Conservation (phyloP, 1,140 invertebrate species). For the Anastrepha obliqua region DNA sequence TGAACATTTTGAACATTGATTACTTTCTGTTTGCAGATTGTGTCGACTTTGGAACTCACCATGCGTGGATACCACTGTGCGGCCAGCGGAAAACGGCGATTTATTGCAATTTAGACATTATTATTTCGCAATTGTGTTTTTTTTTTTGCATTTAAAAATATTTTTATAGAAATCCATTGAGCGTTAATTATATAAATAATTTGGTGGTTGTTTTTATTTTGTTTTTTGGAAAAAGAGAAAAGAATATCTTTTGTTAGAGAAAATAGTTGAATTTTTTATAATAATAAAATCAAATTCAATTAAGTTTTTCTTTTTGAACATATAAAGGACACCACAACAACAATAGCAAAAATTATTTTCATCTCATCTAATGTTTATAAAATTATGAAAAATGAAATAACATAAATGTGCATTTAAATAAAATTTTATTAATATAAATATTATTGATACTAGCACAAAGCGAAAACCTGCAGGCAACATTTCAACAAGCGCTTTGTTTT, state of each 20-base stretch:
- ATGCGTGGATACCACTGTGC: constrained; percentile 73
- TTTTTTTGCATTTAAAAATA: constrained; percentile 21
- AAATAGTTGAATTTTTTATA: background rate
- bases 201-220: background rate
- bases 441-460: too few relatives aligned
- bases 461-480: too few relatives aligned
- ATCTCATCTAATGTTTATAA: too few relatives aligned
- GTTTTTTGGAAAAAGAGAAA: constrained; percentile 4
- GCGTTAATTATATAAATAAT: constrained; percentile 44
- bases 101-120: constrained; percentile 19
- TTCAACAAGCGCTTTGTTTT: too few relatives aligned
- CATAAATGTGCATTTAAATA: too few relatives aligned
- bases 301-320: background rate
- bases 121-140: background rate
- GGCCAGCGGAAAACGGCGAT: background rate
- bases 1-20: background rate
- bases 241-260: constrained; percentile 3
- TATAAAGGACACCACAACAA: background rate
- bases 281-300: background rate
- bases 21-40: background rate
- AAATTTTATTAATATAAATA: too few relatives aligned
- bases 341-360: background rate
- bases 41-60: constrained; percentile 64
- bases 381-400: too few relatives aligned
- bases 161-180: background rate